Evolutionary conservation across 1,140 invertebrate genomes (phyloP).

Genomic region (Trissolcus basalis): DNA sequence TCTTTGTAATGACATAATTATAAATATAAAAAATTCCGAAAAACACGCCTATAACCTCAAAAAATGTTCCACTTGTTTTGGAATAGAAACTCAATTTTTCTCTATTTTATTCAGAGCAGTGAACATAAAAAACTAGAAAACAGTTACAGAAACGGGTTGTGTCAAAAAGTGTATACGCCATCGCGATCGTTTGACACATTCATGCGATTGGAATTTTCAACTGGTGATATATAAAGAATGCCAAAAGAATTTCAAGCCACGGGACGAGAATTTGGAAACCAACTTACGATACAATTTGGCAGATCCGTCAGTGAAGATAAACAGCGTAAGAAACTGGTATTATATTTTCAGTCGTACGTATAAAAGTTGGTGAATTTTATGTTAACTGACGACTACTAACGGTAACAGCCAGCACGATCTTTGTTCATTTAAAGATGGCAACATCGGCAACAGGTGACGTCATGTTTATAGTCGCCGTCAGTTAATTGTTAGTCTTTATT

Average conservation of each 20-base stretch:
- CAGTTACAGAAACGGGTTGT: too few relatives aligned
- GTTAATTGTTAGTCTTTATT: slow-evolving; percentile 19
- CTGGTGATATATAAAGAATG: too few relatives aligned
- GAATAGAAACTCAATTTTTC: too few relatives aligned
- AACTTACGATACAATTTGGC: slow-evolving; percentile 19
- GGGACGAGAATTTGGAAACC: not conserved
- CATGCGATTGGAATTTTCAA: too few relatives aligned
- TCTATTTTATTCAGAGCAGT: too few relatives aligned
- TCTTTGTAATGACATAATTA: not conserved
- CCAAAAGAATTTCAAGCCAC: slow-evolving; percentile 1
- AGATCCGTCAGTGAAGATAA: not conserved
- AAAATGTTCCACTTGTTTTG: slow-evolving; percentile 5
- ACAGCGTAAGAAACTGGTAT: slow-evolving; percentile 8
- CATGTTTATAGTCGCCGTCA: slow-evolving; percentile 23
- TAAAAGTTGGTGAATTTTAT: slow-evolving; percentile 15
- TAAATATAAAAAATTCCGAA: slow-evolving; percentile 9
- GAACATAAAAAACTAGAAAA: too few relatives aligned
- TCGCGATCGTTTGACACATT: not conserved
- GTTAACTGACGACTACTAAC: slow-evolving; percentile 17
- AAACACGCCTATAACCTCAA: slow-evolving; percentile 71
- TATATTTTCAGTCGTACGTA: slow-evolving; percentile 18
- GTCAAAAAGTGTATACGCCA: not conserved
- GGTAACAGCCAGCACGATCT: slow-evolving; percentile 14
- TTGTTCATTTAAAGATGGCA: slow-evolving; percentile 52
- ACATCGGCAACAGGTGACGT: slow-evolving; percentile 51